Base-by-base conservation (phyloP, 2,113 vertebrate genomes). In the Pluvianellus socialis region DNA sequence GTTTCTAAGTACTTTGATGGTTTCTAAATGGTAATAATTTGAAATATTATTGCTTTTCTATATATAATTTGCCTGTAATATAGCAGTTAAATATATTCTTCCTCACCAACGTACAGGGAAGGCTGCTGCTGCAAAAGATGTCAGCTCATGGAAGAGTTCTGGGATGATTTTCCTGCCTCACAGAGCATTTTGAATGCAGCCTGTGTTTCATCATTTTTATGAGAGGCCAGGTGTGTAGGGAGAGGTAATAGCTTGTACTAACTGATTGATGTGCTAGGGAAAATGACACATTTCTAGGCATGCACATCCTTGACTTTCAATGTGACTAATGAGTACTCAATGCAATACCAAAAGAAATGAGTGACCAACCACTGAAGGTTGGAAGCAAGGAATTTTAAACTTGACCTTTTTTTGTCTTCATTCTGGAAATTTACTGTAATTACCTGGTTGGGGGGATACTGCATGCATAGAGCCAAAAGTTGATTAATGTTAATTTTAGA, bases 401-500 rank as follows among this genome's bases (percentile, higher is more conserved):
- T 56, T 88, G 70, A 35, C 20, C 28, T 40, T 55, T 61, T 71
- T 62, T 17, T 2, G 1, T 63, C 20, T 92, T 89, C 86, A 83
- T 92, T 94, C 68, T 87, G 90, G 80, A 97, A 94, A 95, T 76
- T 68, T 95, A 77, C 88, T 96, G 66, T 95, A 95, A 96, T 98
- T 97, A 96, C 71, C 88, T 70, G 77, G 86, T 94, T 97, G 75
- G 86, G 92, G 93, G 49, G 58, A 90, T 59, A 95, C 74, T 90
- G 50, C 77, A 76, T 91, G 77, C 66, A 93, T 73, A 74, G 70
- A 97, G 92, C 49, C 81, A 95, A 93, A 89, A 95, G 74, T 88
- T 97, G 97, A 98, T 98, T 97, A 97, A 97, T 96, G 97, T 96
- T 97, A 96, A 97, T 98, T 98, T 98, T 95, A 98, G 89, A 97